Conservation (phyloP, 2,888 invertebrate genomes). For the Gnatocerus cornutus region DNA sequence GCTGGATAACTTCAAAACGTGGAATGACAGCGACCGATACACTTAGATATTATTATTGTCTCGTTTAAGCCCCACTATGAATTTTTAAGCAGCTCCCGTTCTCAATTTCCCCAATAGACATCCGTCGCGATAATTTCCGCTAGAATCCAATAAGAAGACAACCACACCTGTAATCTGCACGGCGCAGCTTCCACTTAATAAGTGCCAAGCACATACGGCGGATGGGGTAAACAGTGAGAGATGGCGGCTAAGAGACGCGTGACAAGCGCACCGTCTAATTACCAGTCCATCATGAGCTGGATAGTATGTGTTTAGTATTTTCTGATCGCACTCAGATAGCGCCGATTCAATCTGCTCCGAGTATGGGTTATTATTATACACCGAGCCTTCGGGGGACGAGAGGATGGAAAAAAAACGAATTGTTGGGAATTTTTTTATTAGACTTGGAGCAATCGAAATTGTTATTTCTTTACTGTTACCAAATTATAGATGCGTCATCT, state of each 20-base stretch:
- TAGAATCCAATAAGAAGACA: conserved; percentile 15
- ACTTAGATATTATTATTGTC: conserved; percentile 58
- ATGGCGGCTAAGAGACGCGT: conserved; percentile 56
- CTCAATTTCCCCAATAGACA: neutral
- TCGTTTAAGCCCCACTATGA: conserved; percentile 17
- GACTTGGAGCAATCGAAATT: no score
- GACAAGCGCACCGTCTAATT: conserved; percentile 67
- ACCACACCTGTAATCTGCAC: conserved; percentile 14
- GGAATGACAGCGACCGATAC: no score
- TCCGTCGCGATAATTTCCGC: conserved; percentile 18
- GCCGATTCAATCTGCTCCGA: conserved; percentile 46
- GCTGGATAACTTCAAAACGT: no score
- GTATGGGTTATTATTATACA: conserved; percentile 46
- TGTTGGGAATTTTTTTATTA: no score
- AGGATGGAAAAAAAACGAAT: no score
- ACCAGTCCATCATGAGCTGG: conserved; percentile 62
- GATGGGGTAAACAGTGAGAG: conserved; percentile 29
- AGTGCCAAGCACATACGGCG: conserved; percentile 18
- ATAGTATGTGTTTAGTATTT: conserved; percentile 58
- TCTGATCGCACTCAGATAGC: conserved; percentile 57
- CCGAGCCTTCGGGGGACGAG: conserved; percentile 31
- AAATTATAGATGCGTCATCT: no score
- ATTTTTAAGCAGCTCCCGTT: conserved; percentile 12
- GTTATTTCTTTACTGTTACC: no score
- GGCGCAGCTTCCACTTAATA: conserved; percentile 34